These are phyloP conservation scores for Schizaphis graminum DNA, from an alignment of 2,888 invertebrate genomes.

Conservation along the genomic window DNA sequence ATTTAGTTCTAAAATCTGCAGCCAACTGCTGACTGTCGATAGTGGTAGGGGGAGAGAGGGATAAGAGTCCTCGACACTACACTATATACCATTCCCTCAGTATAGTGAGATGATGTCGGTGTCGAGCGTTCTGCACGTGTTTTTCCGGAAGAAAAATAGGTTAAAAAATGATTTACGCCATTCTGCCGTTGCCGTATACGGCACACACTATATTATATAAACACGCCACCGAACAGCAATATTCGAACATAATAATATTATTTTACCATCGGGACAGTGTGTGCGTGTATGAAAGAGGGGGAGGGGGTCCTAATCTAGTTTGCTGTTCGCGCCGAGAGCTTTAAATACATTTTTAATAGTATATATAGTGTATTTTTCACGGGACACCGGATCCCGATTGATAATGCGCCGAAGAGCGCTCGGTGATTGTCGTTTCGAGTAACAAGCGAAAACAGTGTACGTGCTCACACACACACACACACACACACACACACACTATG, in stretches of 20 bases:
- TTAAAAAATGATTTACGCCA: neutral
- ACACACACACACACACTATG: neutral
- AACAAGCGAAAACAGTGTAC: conserved; percentile 3
- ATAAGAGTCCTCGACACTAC: no score
- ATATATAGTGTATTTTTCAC: neutral
- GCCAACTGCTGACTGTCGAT: no score
- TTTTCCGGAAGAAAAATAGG: no score
- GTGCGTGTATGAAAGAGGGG: neutral
- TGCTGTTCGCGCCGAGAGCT: neutral
- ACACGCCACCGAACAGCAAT: neutral
- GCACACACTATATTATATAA: no score
- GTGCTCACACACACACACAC: neutral
- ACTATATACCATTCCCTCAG: no score
- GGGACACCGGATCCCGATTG: neutral
- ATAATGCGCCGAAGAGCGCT: neutral
- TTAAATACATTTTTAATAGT: conserved; percentile 15
- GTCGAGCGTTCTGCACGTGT: no score
- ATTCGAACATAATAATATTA: neutral
- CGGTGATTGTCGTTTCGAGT: conserved; percentile 5
- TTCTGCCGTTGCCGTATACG: neutral
- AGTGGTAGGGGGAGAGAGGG: no score
- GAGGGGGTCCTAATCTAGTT: neutral
- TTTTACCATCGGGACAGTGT: neutral
- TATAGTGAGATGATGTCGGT: no score
- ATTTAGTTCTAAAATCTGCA: no score